Evolutionary conservation across 2,113 vertebrate species (phyloP).

Genomic region (Cygnus atratus): DNA sequence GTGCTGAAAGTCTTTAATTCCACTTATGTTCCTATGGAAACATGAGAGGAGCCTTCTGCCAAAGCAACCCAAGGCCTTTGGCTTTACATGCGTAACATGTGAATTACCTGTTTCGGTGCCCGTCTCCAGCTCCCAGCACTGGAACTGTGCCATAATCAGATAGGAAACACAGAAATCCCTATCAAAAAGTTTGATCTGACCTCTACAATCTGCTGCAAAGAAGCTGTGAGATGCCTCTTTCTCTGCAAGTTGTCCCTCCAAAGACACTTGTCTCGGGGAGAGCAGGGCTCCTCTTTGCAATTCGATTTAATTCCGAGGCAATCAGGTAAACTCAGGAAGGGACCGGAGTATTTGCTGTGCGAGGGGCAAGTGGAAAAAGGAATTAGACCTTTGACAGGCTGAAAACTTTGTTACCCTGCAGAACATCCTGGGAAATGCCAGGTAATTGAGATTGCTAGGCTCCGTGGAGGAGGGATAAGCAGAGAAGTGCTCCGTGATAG

Average conservation of each 20-base stretch:
- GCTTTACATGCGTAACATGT: background rate
- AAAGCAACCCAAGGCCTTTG: constrained; percentile 17
- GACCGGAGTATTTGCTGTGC: background rate
- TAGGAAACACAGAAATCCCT: background rate
- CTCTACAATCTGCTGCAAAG: background rate
- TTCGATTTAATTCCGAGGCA: background rate
- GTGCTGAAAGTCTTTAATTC: constrained; percentile 25
- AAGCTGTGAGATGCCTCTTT: background rate
- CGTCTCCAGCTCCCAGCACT: background rate
- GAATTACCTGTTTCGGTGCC: background rate
- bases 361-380: background rate
- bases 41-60: background rate
- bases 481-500: background rate
- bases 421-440: background rate
- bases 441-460: background rate
- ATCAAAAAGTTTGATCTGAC: background rate
- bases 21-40: constrained; percentile 52
- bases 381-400: background rate
- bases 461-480: background rate
- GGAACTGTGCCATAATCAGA: background rate
- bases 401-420: background rate
- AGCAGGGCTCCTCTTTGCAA: background rate
- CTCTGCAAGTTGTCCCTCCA: background rate
- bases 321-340: background rate
- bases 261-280: background rate